A percentile compares a stretch with the other conserved stretches of the same genome.
Conservation (phyloP, 1,140 invertebrate genomes). For the Cotesia vestalis region DNA sequence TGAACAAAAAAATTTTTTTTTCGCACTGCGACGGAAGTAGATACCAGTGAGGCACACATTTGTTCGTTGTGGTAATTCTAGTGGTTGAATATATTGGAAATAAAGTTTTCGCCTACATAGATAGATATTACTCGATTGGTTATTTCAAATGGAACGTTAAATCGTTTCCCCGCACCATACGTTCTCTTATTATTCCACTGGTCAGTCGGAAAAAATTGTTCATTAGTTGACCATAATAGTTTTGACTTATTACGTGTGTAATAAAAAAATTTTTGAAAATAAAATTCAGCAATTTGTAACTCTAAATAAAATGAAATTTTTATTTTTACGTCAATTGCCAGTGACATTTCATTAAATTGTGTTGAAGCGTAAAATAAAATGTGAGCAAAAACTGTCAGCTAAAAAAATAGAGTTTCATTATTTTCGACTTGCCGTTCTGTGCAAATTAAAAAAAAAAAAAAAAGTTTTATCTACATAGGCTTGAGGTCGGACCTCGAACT, state of each 20-base stretch:
- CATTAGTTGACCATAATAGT: no score
- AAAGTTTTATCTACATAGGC: background rate
- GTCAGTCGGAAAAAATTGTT: background rate
- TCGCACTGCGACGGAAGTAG: background rate
- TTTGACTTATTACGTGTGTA: no score
- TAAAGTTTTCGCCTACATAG: slow-evolving; percentile 29
- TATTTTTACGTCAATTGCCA: no score
- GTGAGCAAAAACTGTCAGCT: no score
- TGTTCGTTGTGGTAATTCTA: background rate
- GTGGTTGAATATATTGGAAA: slow-evolving; percentile 22
- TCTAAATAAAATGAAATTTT: background rate
- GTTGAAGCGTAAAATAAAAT: background rate
- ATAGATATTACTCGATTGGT: slow-evolving; percentile 3
- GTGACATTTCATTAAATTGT: background rate
- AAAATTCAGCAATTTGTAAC: background rate
- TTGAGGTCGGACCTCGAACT: background rate
- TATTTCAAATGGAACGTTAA: slow-evolving; percentile 35
- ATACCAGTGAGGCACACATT: background rate
- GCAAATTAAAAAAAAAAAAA: no score
- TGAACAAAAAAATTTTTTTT: background rate
- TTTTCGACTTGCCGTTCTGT: no score
- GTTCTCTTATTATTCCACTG: background rate
- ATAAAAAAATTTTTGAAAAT: no score
- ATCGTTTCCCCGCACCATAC: slow-evolving; percentile 14
- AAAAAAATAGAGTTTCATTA: no score